phyloP scores from a whole-genome alignment of 2,797 vertebrate species.

The Philypnodon macrostomus region DNA sequence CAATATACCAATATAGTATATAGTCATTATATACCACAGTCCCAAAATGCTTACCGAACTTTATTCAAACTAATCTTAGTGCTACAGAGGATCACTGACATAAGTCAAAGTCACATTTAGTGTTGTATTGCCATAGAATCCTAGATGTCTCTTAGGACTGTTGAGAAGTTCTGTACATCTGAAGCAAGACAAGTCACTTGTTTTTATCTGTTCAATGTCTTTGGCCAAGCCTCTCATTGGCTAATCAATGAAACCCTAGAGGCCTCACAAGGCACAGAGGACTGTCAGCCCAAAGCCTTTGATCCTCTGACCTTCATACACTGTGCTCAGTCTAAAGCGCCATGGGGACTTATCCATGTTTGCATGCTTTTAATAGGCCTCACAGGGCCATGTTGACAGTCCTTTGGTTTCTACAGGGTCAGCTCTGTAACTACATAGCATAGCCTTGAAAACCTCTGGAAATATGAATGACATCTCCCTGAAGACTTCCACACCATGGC shows the following conservation, averaged over 20 bases:
- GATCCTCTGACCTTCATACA: slow-evolving; percentile 75
- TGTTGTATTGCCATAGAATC: slow-evolving; percentile 50
- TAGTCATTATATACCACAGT: slow-evolving; percentile 4
- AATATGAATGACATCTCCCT: slow-evolving; percentile 65
- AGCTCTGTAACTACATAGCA: slow-evolving; percentile 53
- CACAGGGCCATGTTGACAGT: slow-evolving; percentile 64
- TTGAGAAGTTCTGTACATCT: slow-evolving; percentile 65
- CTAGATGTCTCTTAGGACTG: slow-evolving; percentile 50
- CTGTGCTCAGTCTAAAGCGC: slow-evolving; percentile 59
- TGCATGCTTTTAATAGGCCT: slow-evolving; percentile 78
- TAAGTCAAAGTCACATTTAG: slow-evolving; percentile 68
- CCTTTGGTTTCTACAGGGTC: slow-evolving; percentile 67
- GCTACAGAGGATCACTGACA: slow-evolving; percentile 44
- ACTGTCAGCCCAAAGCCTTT: no score
- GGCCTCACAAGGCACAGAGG: slow-evolving; percentile 73
- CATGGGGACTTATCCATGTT: slow-evolving; percentile 72
- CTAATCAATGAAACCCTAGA: slow-evolving; percentile 79
- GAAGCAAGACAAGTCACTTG: slow-evolving; percentile 71
- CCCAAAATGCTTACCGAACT: neutral
- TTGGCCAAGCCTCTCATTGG: slow-evolving; percentile 67
- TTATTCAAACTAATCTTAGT: neutral
- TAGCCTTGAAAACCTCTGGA: slow-evolving; percentile 58
- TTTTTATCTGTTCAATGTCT: slow-evolving; percentile 76
- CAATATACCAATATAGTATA: slow-evolving; percentile 1
- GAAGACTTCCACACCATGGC: slow-evolving; percentile 38